Conservation (phyloP, 2,888 invertebrate species). For the Polia nebulosa region DNA sequence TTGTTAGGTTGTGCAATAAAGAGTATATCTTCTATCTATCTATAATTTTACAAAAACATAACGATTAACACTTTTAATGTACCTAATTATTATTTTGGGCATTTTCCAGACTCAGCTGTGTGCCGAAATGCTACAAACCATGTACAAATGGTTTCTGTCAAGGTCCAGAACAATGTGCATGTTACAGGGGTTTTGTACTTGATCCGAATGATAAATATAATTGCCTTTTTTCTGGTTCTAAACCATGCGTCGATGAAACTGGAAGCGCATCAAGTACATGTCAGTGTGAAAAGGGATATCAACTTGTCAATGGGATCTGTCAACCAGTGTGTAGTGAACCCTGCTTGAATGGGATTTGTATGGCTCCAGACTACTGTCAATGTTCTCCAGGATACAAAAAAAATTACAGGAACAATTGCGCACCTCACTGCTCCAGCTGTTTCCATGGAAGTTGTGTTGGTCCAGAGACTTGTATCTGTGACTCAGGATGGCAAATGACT, state of each 20-base stretch:
- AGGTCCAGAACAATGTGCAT: too few relatives aligned
- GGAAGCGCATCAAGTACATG: background rate
- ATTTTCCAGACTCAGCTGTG: too few relatives aligned
- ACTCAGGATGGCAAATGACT: conserved; percentile 19
- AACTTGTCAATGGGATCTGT: background rate
- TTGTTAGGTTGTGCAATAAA: too few relatives aligned
- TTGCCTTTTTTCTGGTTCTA: background rate
- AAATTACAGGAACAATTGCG: background rate
- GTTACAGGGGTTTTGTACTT: too few relatives aligned
- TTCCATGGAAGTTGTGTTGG: conserved; percentile 33
- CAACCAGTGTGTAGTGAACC: conserved; percentile 1
- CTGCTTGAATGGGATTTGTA: background rate
- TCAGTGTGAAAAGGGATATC: background rate
- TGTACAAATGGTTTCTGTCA: too few relatives aligned
- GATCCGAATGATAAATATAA: too few relatives aligned
- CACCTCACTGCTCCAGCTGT: conserved; percentile 32
- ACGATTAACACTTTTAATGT: too few relatives aligned
- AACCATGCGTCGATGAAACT: background rate
- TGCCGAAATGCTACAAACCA: too few relatives aligned
- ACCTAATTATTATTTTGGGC: too few relatives aligned
- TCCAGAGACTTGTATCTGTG: conserved; percentile 42
- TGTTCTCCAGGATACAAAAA: background rate
- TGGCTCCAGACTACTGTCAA: background rate
- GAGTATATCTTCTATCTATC: too few relatives aligned
- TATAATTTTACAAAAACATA: too few relatives aligned